Conservation (phyloP, 1,140 invertebrate species). For the Riptortus pedestris region DNA sequence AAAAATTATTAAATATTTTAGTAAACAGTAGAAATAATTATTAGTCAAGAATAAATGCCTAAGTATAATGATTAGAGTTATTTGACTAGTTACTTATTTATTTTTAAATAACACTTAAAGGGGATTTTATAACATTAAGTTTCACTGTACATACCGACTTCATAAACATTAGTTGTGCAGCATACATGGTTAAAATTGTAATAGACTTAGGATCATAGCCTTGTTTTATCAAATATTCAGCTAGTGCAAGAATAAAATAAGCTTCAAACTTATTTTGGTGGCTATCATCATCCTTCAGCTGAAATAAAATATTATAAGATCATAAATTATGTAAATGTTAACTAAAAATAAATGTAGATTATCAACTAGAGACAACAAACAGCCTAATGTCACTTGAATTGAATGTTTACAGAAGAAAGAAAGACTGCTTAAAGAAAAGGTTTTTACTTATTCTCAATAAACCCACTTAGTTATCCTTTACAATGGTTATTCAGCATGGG, state of each 20-base stretch:
- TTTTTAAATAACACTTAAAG: background rate
- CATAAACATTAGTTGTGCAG: background rate
- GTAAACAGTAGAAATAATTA: background rate
- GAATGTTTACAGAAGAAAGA: no score
- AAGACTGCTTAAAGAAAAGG: no score
- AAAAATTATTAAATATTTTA: no score
- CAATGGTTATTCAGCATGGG: no score
- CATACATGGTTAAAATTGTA: conserved; percentile 4
- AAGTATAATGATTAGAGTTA: conserved; percentile 34
- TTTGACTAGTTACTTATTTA: background rate
- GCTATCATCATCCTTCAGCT: conserved; percentile 36
- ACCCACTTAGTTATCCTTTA: no score
- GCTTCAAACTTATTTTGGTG: conserved; percentile 51
- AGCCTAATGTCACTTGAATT: no score
- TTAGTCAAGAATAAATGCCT: background rate
- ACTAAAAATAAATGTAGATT: no score
- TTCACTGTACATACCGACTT: background rate
- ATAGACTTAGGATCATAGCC: conserved; percentile 41
- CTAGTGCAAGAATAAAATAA: conserved; percentile 42
- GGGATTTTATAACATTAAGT: no score
- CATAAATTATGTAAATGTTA: no score
- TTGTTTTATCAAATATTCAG: conserved; percentile 48
- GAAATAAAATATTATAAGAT: no score
- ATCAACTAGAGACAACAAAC: no score
- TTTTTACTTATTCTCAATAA: no score